Conservation (phyloP, 2,888 invertebrate genomes). For the Anodontia alba region DNA sequence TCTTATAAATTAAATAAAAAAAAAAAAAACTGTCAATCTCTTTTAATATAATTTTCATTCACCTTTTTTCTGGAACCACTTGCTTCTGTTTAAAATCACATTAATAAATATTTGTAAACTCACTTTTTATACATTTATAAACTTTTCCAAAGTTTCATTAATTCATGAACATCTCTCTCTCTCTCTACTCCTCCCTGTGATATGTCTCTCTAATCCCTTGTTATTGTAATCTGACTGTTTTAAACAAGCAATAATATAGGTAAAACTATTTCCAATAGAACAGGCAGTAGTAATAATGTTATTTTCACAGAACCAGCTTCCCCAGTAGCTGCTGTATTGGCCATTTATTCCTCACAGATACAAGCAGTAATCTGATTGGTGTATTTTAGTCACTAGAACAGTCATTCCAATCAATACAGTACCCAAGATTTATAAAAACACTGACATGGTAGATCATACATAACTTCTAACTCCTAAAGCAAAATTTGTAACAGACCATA, state of each 20-base stretch:
- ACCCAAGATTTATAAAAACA: neutral
- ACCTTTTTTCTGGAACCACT: too few relatives aligned
- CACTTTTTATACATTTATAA: neutral
- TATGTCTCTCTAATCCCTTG: slow-evolving; percentile 9
- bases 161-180: neutral
- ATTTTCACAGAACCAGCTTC: neutral
- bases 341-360: neutral
- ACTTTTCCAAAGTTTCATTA: neutral
- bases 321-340: neutral
- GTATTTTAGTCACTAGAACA: neutral
- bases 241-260: slow-evolving; percentile 10
- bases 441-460: too few relatives aligned
- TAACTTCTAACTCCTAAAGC: too few relatives aligned
- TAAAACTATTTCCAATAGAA: slow-evolving; percentile 14
- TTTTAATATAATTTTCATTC: too few relatives aligned
- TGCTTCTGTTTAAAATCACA: too few relatives aligned
- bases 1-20: too few relatives aligned
- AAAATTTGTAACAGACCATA: too few relatives aligned
- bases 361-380: slow-evolving; percentile 3
- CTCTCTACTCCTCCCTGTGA: neutral
- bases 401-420: neutral
- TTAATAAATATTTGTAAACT: too few relatives aligned
- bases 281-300: neutral
- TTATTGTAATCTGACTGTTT: neutral
- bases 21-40: too few relatives aligned